Base-by-base conservation (phyloP, 1,140 invertebrate species). In the Propsilocerus akamusi region DNA sequence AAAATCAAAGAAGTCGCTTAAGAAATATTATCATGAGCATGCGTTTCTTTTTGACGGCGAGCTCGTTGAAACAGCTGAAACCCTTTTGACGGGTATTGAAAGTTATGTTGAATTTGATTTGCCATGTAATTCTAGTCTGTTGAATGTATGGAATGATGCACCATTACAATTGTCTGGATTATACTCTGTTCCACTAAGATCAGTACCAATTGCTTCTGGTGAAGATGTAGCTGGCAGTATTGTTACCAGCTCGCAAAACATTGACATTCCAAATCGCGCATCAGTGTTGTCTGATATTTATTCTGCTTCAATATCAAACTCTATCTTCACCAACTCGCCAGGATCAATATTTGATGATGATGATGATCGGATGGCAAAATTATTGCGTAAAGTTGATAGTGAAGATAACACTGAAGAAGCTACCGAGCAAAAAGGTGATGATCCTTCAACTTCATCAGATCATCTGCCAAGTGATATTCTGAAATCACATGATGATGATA, bases 81-180 rank as follows among this genome's bases (percentile, higher is more conserved):
- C 75, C 56, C 67, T 86, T 5, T 68, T 93, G 30, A 78, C 85
- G 59, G 85, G 80, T 28, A 61, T 93, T n/a, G 82, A 87, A 58
- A 68, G 73, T 24, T 77, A 81, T 59, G 69, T 79, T n/a, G 66
- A 72, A 24, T 94, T 96, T 61, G 73, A 83, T 51, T 65, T 96
- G 49, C 83, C 86, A 3, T 83, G 76, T 52, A 95, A 95, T 71
- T 87, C 86, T 0, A 89, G 83, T 59, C 62, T 92, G 6, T 66
- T 97, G 0, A 97, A 97, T 67, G 76, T 75, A 30, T 97, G 92
- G 92, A 81, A 81, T 0, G 78, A 77, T 53, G 77, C 79, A n/a
- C 83, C 91, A 2, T 63, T 97, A 5, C 69, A 85, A 55, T 68
- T 94, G 51, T 81, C 89, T 17, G 89, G 89, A 12, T 70, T 93